These are phyloP conservation scores for Pachyrhynchus sulphureomaculatus DNA, from an alignment of 1,140 invertebrate species.

Conservation along the genomic window DNA sequence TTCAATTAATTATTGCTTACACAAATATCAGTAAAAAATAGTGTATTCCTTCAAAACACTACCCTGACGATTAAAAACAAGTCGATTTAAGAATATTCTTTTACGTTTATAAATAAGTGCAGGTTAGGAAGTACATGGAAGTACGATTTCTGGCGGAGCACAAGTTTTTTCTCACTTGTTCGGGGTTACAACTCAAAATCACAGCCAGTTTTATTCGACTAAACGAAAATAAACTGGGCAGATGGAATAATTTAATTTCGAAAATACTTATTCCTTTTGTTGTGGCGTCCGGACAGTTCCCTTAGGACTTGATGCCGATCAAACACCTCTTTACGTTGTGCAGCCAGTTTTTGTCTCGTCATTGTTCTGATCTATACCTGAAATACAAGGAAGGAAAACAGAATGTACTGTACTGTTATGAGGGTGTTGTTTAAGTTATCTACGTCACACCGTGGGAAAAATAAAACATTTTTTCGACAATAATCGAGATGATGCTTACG, in stretches of 20 bases:
- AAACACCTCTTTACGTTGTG: slow-evolving; percentile 49
- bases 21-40: too few species aligned
- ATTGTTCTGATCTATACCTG: slow-evolving; percentile 39
- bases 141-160: neutral
- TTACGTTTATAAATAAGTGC: too few species aligned
- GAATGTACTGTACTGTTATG: too few species aligned
- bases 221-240: slow-evolving; percentile 5
- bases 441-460: too few species aligned
- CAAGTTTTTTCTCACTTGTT: neutral
- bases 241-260: neutral
- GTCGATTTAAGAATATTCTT: too few species aligned
- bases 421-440: too few species aligned
- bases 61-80: too few species aligned
- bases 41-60: neutral
- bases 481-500: too few species aligned
- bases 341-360: slow-evolving; percentile 48
- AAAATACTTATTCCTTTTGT: neutral
- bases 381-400: too few species aligned
- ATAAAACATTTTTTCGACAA: too few species aligned
- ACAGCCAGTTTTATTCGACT: slow-evolving; percentile 20
- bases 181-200: slow-evolving; percentile 13
- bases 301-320: slow-evolving; percentile 42
- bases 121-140: too few species aligned
- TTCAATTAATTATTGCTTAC: too few species aligned
- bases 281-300: neutral